Conservation (phyloP, 1,140 invertebrate genomes). For the Drosophila mayri region DNA sequence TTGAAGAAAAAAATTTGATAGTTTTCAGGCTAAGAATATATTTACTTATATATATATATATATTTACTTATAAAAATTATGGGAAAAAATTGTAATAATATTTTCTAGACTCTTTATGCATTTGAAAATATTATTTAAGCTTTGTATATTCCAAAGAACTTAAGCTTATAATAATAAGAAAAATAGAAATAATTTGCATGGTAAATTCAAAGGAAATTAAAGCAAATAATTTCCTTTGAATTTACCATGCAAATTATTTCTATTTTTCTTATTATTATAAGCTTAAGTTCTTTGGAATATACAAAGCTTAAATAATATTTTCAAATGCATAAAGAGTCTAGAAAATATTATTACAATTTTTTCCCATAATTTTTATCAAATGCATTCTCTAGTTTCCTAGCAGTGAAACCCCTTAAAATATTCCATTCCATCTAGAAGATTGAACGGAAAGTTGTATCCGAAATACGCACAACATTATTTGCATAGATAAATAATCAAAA, state of each 20-base stretch:
- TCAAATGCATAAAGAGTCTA: neutral
- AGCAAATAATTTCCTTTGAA: too few relatives aligned
- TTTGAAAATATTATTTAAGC: neutral
- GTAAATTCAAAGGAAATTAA: too few relatives aligned
- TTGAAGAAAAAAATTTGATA: neutral
- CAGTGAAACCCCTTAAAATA: neutral
- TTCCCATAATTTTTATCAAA: neutral
- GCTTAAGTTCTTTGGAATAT: neutral
- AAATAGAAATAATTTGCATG: too few relatives aligned
- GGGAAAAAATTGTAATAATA: neutral
- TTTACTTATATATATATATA: too few relatives aligned
- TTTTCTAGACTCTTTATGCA: neutral
- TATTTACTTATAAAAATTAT: too few relatives aligned
- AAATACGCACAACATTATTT: constrained; percentile 5
- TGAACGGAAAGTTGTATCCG: neutral
- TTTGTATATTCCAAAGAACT: neutral
- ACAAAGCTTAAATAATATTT: neutral
- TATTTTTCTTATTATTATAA: too few relatives aligned
- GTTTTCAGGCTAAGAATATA: neutral
- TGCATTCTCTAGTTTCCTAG: neutral
- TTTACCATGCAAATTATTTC: too few relatives aligned
- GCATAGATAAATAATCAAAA: constrained; percentile 27
- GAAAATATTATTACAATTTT: neutral
- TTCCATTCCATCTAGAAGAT: neutral
- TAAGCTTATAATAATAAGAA: neutral